Conservation (phyloP, 2,888 invertebrate genomes). For the Lasius fuliginosus region DNA sequence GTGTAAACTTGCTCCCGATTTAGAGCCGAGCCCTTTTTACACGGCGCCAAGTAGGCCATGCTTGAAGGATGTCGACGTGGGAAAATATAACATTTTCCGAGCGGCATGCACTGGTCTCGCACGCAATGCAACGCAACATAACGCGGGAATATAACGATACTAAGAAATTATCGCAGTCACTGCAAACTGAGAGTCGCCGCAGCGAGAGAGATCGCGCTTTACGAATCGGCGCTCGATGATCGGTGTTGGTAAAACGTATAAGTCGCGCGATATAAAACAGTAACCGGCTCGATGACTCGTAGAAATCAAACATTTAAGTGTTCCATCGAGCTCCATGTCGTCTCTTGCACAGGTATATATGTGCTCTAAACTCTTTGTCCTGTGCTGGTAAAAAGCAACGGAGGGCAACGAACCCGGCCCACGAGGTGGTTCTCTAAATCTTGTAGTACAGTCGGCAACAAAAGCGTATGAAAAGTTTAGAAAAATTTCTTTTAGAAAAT, state of each 20-base stretch:
- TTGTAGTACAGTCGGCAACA: constrained; percentile 7
- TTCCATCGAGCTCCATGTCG: background rate
- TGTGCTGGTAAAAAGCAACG: constrained; percentile 8
- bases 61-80: constrained; percentile 74
- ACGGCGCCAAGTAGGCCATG: constrained; percentile 76
- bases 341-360: background rate
- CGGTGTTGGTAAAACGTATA: constrained; percentile 26
- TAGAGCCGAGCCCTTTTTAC: constrained; percentile 81
- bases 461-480: background rate
- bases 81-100: constrained; percentile 75
- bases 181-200: background rate
- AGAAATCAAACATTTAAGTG: constrained; percentile 29
- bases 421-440: constrained; percentile 6
- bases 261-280: constrained; percentile 2
- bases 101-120: constrained; percentile 54
- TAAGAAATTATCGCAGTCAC: constrained; percentile 64
- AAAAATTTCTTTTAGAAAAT: background rate
- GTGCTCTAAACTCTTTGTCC: constrained; percentile 19
- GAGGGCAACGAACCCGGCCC: constrained; percentile 53
- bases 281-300: constrained; percentile 31
- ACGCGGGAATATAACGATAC: constrained; percentile 59
- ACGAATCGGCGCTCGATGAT: background rate
- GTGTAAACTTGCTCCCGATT: constrained; percentile 79
- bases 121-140: constrained; percentile 42
- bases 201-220: constrained; percentile 43